phyloP scores from a whole-genome alignment of 2,113 vertebrate species.

The Psephotus haematonotus region DNA sequence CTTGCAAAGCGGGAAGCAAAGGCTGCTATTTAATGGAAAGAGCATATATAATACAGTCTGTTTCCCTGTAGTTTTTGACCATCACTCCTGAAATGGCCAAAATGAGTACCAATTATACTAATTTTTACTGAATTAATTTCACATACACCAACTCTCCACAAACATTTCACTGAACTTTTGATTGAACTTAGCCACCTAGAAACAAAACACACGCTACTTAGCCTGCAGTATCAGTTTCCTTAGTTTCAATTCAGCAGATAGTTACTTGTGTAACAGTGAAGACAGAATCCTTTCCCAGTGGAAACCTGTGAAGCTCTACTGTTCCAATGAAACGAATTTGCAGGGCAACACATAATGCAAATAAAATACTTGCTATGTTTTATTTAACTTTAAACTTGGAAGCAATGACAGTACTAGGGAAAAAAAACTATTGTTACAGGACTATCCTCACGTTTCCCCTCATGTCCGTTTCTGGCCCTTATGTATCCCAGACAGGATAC shows the following conservation, averaged over 20 bases:
- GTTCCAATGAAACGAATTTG: not conserved
- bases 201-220: not conserved
- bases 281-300: not conserved
- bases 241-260: not conserved
- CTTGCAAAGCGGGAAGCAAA: not conserved
- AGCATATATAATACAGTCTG: not conserved
- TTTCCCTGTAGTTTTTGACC: not conserved
- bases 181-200: not conserved
- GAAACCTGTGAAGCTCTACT: not conserved
- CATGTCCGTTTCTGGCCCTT: rapidly evolving
- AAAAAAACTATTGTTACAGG: not conserved
- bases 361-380: not conserved
- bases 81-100: not conserved
- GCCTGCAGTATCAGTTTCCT: not conserved
- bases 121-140: not conserved
- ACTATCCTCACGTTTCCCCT: not conserved
- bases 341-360: not conserved
- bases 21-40: not conserved
- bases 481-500: not conserved
- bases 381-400: not conserved
- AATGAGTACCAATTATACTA: not conserved
- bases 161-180: not conserved
- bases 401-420: not conserved
- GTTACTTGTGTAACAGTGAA: not conserved
- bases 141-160: not conserved